phyloP scores from a whole-genome alignment of 2,113 vertebrate genomes.

The Numenius arquata region DNA sequence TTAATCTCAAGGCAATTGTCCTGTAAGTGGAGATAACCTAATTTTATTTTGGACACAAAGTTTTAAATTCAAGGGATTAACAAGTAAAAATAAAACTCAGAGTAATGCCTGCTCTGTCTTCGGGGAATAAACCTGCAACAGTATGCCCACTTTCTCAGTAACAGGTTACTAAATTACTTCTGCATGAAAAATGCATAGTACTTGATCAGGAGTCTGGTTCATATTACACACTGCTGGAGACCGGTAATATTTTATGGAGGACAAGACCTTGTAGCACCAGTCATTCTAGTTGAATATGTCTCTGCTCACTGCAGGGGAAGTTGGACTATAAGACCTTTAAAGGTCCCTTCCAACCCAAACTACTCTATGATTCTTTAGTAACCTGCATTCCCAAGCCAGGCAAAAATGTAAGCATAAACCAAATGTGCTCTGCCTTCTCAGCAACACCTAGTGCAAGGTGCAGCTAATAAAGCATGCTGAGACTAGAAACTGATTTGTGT shows the following conservation, averaged over 20 bases:
- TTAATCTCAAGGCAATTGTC: not conserved
- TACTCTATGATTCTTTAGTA: not conserved
- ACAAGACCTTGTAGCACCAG: not conserved
- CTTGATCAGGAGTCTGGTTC: not conserved
- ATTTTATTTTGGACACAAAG: not conserved
- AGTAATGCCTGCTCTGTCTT: not conserved
- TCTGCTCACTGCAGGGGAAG: not conserved
- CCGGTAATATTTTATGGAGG: not conserved
- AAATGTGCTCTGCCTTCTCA: not conserved
- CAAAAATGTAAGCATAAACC: not conserved
- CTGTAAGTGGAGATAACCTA: not conserved
- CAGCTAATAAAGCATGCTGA: not conserved
- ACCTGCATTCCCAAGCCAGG: not conserved
- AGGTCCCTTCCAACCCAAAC: not conserved
- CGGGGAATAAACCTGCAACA: not conserved
- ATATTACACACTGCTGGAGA: not conserved
- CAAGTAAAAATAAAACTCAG: not conserved
- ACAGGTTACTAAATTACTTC: not conserved
- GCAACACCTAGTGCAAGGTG: not conserved
- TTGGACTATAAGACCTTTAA: not conserved
- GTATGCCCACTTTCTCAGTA: not conserved
- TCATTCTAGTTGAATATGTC: not conserved
- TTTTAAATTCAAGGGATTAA: not conserved
- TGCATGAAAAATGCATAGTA: not conserved
- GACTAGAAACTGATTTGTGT: not conserved